Conservation (phyloP, 2,797 vertebrate genomes). For the Mallotus villosus region DNA sequence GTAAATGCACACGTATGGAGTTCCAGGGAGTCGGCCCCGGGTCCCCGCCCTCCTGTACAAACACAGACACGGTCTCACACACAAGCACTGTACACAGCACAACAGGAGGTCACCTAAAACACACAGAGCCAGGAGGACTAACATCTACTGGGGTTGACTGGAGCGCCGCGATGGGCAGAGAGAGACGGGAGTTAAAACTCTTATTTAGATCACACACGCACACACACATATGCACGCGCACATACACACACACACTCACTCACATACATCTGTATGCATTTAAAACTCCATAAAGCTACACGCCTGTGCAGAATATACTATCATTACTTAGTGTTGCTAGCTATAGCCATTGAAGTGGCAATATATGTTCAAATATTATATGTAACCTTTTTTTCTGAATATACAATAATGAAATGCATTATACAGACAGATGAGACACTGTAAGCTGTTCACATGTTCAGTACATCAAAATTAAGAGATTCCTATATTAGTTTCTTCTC, state of each 20-base stretch:
- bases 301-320: slow-evolving; percentile 89
- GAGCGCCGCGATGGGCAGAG: slow-evolving; percentile 79
- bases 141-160: slow-evolving; percentile 84
- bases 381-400: slow-evolving; percentile 85
- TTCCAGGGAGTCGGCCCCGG: slow-evolving; percentile 73
- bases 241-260: slow-evolving; percentile 52
- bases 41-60: slow-evolving; percentile 82
- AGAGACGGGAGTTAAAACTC: slow-evolving; percentile 76
- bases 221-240: slow-evolving; percentile 24
- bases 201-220: slow-evolving; percentile 70
- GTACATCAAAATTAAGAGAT: slow-evolving; percentile 88
- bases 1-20: slow-evolving; percentile 81
- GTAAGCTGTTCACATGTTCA: slow-evolving; percentile 93
- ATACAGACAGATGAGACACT: slow-evolving; percentile 91
- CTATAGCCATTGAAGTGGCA: slow-evolving; percentile 84
- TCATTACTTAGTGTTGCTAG: slow-evolving; percentile 95
- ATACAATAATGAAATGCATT: slow-evolving; percentile 95
- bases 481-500: slow-evolving; percentile 91
- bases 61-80: slow-evolving; percentile 92
- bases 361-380: slow-evolving; percentile 89
- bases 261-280: slow-evolving; percentile 80
- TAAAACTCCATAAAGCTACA: slow-evolving; percentile 88
- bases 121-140: slow-evolving; percentile 82
- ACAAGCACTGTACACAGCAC: slow-evolving; percentile 98
- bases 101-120: slow-evolving; percentile 88